Conservation (phyloP, 2,797 vertebrate genomes). For the Lerista edwardsae region DNA sequence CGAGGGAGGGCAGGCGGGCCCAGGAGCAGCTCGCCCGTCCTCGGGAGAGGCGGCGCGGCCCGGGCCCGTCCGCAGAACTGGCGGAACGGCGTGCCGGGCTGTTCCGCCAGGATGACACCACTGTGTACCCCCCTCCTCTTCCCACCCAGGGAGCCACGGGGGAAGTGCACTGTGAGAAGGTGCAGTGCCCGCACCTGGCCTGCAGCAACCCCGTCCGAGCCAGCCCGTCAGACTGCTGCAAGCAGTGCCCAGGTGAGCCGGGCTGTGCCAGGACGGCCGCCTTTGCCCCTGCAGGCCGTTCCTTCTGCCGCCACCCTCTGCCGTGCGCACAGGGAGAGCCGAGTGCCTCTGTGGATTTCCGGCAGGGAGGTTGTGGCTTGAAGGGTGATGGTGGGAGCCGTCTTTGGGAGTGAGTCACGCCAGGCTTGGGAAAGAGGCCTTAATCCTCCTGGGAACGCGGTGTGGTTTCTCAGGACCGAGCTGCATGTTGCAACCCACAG, state of each 20-base stretch:
- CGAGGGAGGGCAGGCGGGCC: too few species aligned
- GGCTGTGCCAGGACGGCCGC: too few species aligned
- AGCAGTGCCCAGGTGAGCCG: conserved; percentile 89
- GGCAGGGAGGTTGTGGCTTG: not conserved
- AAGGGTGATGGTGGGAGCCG: not conserved
- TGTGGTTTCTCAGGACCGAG: not conserved
- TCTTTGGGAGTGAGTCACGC: not conserved
- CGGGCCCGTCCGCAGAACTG: too few species aligned
- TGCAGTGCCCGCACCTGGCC: conserved; percentile 88
- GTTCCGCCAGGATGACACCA: too few species aligned
- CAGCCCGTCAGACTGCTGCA: conserved; percentile 94
- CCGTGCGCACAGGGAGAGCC: too few species aligned
- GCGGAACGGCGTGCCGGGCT: too few species aligned
- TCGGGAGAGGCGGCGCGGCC: too few species aligned
- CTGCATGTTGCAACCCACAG: too few species aligned
- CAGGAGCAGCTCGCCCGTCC: too few species aligned
- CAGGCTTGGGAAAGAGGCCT: not conserved
- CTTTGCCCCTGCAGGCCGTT: too few species aligned
- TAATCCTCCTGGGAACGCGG: not conserved
- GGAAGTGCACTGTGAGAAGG: conserved; percentile 96
- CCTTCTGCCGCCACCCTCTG: too few species aligned
- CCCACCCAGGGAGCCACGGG: conserved; percentile 86
- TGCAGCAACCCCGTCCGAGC: conserved; percentile 89
- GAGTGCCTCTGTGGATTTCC: too few species aligned
- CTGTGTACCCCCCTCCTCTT: not conserved